phyloP scores from a whole-genome alignment of 2,113 vertebrate genomes.

The Takifugu bimaculatus region DNA sequence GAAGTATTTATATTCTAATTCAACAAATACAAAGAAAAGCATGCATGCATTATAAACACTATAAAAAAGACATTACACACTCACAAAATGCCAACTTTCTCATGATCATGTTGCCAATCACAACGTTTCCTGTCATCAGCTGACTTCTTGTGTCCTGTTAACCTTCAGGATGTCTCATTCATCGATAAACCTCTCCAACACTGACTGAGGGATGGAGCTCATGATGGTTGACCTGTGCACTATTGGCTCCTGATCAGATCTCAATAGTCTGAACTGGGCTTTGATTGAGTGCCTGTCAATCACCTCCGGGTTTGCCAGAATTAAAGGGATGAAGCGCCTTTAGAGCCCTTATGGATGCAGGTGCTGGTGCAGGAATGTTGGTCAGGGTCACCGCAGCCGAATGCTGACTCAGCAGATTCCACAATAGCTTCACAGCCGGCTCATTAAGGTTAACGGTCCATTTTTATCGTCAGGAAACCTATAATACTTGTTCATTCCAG shows the following conservation, averaged over 20 bases:
- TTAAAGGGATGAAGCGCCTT: conserved; percentile 22
- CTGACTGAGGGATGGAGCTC: no score
- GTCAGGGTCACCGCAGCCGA: conserved; percentile 11
- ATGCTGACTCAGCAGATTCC: conserved; percentile 21
- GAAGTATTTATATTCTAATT: no score
- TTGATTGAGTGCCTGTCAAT: conserved; percentile 65
- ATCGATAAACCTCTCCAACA: no score
- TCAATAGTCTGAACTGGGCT: conserved; percentile 6
- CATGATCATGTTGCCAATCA: no score
- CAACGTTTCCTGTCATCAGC: no score
- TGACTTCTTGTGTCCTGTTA: no score
- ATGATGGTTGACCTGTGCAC: conserved; percentile 5
- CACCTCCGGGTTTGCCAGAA: conserved; percentile 41
- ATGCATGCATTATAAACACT: no score
- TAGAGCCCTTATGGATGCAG: conserved; percentile 2
- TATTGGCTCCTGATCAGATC: conserved; percentile 25
- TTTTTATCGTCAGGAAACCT: neutral
- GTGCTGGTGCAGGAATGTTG: conserved; percentile 3
- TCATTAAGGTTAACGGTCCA: conserved; percentile 4
- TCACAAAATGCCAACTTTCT: no score
- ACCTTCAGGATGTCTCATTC: no score
- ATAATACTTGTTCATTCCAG: conserved; percentile 7
- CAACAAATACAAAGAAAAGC: no score
- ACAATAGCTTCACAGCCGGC: neutral
- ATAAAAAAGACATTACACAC: no score